These are phyloP conservation scores for Eupeodes corollae DNA, from an alignment of 1,140 invertebrate genomes.

Conservation along the genomic window DNA sequence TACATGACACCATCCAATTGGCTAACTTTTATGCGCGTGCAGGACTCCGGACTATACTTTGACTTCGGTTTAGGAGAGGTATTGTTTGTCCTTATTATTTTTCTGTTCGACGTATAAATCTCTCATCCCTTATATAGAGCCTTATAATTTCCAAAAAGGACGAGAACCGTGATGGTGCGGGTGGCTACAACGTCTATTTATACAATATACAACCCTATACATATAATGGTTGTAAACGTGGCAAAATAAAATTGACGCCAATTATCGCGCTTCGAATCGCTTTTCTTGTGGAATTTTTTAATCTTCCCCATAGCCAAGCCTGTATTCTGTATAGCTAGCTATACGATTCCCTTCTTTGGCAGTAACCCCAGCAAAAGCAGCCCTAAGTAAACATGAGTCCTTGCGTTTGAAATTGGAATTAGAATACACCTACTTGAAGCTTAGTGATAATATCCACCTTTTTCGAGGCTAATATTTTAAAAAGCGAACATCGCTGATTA, in stretches of 20 bases:
- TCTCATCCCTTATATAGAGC: not conserved
- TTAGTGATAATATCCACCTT: no score
- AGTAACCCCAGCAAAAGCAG: not conserved
- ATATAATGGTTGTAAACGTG: not conserved
- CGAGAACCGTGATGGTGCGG: no score
- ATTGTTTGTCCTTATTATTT: not conserved
- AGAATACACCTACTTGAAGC: not conserved
- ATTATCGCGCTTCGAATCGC: not conserved
- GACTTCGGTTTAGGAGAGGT: not conserved
- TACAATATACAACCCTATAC: no score
- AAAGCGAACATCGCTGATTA: no score
- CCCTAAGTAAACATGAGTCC: not conserved
- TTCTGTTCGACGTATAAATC: not conserved
- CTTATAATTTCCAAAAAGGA: not conserved
- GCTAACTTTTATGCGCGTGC: no score
- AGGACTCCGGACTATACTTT: not conserved
- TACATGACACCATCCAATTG: no score
- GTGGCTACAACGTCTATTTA: no score
- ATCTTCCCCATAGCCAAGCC: not conserved
- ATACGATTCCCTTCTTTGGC: not conserved
- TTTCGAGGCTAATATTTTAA: no score
- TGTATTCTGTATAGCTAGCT: not conserved
- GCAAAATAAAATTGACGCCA: conserved; percentile 3
- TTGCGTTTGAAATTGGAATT: not conserved
- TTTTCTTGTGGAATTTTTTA: not conserved